Conservation (phyloP, 2,888 invertebrate species). For the Mamestra brassicae region DNA sequence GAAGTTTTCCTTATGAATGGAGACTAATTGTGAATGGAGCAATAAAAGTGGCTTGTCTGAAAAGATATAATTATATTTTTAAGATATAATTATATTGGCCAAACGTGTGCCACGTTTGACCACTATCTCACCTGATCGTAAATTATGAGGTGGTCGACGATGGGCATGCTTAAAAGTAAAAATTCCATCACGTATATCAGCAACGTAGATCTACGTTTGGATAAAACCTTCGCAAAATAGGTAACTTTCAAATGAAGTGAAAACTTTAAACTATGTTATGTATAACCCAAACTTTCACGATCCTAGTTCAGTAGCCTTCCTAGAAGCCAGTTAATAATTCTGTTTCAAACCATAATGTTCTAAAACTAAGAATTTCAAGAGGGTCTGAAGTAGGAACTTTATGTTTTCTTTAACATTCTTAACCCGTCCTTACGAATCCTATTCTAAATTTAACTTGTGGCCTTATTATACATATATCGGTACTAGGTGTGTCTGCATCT, state of each 20-base stretch:
- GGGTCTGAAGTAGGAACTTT: conserved; percentile 3
- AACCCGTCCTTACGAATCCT: conserved; percentile 21
- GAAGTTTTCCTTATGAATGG: conserved; percentile 40
- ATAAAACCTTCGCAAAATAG: background rate
- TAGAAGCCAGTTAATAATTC: conserved; percentile 19
- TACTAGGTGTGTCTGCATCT: conserved; percentile 22
- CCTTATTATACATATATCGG: conserved; percentile 13
- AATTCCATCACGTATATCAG: background rate
- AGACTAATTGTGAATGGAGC: background rate
- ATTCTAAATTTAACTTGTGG: conserved; percentile 55
- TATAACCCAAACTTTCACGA: background rate
- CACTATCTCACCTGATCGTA: background rate
- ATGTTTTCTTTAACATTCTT: conserved; percentile 22
- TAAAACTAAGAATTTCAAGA: conserved; percentile 11
- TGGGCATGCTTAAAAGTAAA: background rate
- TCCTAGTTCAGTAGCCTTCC: background rate
- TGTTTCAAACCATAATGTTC: conserved; percentile 17
- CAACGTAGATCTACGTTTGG: background rate
- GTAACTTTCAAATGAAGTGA: background rate
- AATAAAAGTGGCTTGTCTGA: background rate
- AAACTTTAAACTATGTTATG: conserved; percentile 16
- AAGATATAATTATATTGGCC: background rate
- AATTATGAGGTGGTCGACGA: background rate
- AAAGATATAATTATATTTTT: background rate
- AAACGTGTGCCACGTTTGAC: background rate